Evolutionary conservation across 2,888 invertebrate species (phyloP).

Genomic region (Quadriops clusia): DNA sequence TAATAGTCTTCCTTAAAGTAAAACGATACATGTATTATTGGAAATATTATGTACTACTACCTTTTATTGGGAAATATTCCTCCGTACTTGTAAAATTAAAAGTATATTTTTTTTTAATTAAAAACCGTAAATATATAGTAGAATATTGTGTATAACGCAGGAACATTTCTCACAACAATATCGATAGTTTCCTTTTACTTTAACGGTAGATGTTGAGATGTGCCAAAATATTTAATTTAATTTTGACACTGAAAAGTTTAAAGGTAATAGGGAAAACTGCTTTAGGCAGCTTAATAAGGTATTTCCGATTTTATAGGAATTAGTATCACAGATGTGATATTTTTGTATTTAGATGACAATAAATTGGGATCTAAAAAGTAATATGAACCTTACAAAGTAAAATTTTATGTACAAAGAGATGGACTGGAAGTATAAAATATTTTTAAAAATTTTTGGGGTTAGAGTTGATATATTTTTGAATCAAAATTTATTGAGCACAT

Average conservation of each 20-base stretch:
- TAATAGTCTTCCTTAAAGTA: too few relatives aligned
- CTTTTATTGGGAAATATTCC: too few relatives aligned
- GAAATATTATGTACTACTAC: too few relatives aligned
- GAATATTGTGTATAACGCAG: too few relatives aligned
- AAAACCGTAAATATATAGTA: too few relatives aligned
- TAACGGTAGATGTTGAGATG: too few relatives aligned
- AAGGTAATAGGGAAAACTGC: constrained; percentile 18
- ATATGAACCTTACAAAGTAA: constrained; percentile 7
- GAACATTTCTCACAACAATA: too few relatives aligned
- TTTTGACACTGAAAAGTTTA: constrained; percentile 12
- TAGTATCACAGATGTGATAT: constrained; percentile 14
- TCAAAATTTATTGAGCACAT: constrained; percentile 18
- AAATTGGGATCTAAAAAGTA: constrained; percentile 11
- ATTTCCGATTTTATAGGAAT: constrained; percentile 10
- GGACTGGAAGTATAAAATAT: constrained; percentile 29
- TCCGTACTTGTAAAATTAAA: too few relatives aligned
- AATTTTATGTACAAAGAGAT: constrained; percentile 24
- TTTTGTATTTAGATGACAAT: constrained; percentile 24
- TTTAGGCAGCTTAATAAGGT: constrained; percentile 28
- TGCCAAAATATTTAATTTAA: constrained; percentile 18
- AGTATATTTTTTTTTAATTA: too few relatives aligned
- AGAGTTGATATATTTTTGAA: constrained; percentile 20
- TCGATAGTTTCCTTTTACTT: too few relatives aligned
- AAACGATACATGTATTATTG: too few relatives aligned
- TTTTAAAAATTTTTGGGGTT: constrained; percentile 18